Conservation (phyloP, 2,113 vertebrate genomes). For the Eleginops maclovinus region DNA sequence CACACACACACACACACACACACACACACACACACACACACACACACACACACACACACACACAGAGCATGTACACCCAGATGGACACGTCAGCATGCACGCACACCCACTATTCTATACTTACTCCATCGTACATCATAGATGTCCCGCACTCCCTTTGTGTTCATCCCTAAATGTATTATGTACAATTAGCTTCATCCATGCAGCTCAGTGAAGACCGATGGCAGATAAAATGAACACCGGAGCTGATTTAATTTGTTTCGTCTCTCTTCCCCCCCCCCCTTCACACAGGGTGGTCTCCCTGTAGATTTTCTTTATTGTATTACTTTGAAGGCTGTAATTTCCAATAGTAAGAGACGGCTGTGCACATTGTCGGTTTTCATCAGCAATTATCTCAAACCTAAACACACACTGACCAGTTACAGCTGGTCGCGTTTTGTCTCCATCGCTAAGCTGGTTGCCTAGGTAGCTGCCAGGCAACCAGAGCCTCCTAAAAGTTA, state of each 20-base stretch:
- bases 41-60: slow-evolving; percentile 24
- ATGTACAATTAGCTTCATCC: slow-evolving; percentile 61
- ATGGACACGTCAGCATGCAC: slow-evolving; percentile 17
- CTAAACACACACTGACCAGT: slow-evolving; percentile 5
- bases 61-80: slow-evolving; percentile 27
- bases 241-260: slow-evolving; percentile 56
- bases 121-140: slow-evolving; percentile 56
- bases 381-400: slow-evolving; percentile 48
- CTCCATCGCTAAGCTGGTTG: not conserved
- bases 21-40: slow-evolving; percentile 18
- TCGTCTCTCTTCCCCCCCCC: not conserved
- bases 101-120: slow-evolving; percentile 40
- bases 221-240: slow-evolving; percentile 60
- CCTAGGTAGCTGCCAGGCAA: not conserved
- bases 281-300: slow-evolving; percentile 27
- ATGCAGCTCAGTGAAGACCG: slow-evolving; percentile 44
- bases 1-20: slow-evolving; percentile 2
- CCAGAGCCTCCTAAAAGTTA: not conserved
- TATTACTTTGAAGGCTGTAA: slow-evolving; percentile 52
- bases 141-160: slow-evolving; percentile 49
- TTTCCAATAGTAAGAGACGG: slow-evolving; percentile 55
- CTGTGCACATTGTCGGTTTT: slow-evolving; percentile 44
- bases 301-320: slow-evolving; percentile 56
- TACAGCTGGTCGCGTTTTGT: slow-evolving; percentile 10
- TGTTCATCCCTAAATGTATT: slow-evolving; percentile 59